phyloP scores from a whole-genome alignment of 2,113 vertebrate genomes.

The Eira barbara region DNA sequence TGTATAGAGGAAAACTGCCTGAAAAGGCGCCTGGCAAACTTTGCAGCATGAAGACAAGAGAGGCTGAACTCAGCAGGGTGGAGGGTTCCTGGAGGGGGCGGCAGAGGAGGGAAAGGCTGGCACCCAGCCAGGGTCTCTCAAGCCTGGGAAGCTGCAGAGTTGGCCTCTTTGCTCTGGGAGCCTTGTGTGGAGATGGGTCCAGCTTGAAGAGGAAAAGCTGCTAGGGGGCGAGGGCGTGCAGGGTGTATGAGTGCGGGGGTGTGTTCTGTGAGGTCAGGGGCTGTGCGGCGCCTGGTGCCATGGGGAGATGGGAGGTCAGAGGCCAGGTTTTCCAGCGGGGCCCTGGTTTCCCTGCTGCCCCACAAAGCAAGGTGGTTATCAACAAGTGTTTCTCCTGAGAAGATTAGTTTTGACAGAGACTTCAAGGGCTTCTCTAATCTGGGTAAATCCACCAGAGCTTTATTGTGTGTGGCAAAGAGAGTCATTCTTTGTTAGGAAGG shows the following conservation, averaged over 20 bases:
- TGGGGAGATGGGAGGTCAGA: background rate
- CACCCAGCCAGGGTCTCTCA: background rate
- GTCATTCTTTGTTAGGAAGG: slow-evolving; percentile 45
- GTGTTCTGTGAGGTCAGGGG: background rate
- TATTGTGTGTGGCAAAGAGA: background rate
- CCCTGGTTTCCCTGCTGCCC: slow-evolving; percentile 23
- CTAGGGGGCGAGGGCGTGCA: background rate
- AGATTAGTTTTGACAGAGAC: slow-evolving; percentile 69
- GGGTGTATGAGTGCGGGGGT: background rate
- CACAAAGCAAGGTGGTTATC: slow-evolving; percentile 44
- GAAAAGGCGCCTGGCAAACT: slow-evolving; percentile 77
- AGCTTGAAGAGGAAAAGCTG: background rate
- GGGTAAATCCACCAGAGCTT: slow-evolving; percentile 50
- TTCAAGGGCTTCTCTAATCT: slow-evolving; percentile 68
- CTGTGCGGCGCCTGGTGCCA: background rate
- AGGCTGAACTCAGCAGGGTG: background rate
- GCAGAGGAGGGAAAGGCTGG: background rate
- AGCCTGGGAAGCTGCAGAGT: background rate
- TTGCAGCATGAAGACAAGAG: slow-evolving; percentile 61
- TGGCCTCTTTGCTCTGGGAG: slow-evolving; percentile 11
- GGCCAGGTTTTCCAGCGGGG: background rate
- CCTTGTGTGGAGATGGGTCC: slow-evolving; percentile 1
- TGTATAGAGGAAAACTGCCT: slow-evolving; percentile 70
- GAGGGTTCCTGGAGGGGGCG: background rate
- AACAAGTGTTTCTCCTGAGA: slow-evolving; percentile 77